A percentile compares a stretch with the other conserved stretches of the same genome.
Conservation (phyloP, 2,888 invertebrate species). For the Coleophora flavipennella region DNA sequence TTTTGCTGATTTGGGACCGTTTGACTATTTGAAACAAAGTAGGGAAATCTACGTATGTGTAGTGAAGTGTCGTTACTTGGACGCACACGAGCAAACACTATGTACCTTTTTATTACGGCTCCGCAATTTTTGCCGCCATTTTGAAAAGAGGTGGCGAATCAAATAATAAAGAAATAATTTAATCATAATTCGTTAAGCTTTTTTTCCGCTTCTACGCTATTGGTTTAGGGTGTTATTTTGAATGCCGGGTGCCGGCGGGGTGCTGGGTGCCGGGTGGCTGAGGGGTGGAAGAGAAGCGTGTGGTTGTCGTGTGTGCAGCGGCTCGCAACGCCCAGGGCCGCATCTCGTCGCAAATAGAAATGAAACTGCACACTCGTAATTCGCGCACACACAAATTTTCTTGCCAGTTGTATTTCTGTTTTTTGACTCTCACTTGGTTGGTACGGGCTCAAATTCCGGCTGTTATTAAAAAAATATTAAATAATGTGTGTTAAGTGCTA, state of each 20-base stretch:
- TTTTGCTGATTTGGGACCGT: too few relatives aligned
- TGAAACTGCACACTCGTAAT: slow-evolving; percentile 70
- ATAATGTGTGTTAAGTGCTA: too few relatives aligned
- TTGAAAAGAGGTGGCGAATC: slow-evolving; percentile 69
- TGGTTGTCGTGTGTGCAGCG: slow-evolving; percentile 47
- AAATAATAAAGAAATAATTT: slow-evolving; percentile 69
- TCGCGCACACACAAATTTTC: slow-evolving; percentile 25
- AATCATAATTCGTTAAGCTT: slow-evolving; percentile 36
- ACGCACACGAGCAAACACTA: too few relatives aligned
- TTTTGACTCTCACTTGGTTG: too few relatives aligned
- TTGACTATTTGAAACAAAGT: too few relatives aligned
- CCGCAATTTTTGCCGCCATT: slow-evolving; percentile 47
- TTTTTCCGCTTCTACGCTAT: slow-evolving; percentile 30
- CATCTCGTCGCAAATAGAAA: slow-evolving; percentile 56
- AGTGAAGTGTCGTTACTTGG: too few relatives aligned
- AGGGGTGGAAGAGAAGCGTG: slow-evolving; percentile 55
- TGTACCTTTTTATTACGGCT: not conserved
- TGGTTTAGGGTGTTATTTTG: too few relatives aligned
- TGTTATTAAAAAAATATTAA: too few relatives aligned
- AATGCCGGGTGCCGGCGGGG: slow-evolving; percentile 32
- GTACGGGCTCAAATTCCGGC: too few relatives aligned
- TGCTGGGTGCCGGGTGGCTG: slow-evolving; percentile 30
- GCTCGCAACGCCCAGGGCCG: slow-evolving; percentile 16
- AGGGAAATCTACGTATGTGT: too few relatives aligned
- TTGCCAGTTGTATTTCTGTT: too few relatives aligned